These are phyloP conservation scores for Parnassius glacialis DNA, from an alignment of 2,888 invertebrate genomes.

Conservation along the genomic window DNA sequence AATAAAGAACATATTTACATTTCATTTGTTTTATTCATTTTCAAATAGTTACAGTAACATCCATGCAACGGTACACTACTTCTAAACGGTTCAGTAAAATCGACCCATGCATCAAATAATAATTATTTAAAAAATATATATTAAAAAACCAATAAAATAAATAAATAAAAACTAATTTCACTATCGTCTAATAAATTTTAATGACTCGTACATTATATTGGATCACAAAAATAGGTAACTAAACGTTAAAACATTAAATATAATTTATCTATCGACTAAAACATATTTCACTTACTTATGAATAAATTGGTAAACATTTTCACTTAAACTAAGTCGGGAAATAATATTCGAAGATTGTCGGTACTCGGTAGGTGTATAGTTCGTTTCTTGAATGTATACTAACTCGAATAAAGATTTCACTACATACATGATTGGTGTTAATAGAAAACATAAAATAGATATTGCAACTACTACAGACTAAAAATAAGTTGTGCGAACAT, in stretches of 20 bases:
- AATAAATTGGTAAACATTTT: slow-evolving; percentile 24
- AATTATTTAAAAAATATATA: slow-evolving; percentile 22
- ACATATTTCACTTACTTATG: slow-evolving; percentile 18
- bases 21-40: slow-evolving; percentile 73
- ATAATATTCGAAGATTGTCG: slow-evolving; percentile 6
- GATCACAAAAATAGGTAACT: slow-evolving; percentile 52
- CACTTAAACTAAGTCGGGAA: slow-evolving; percentile 14
- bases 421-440: background rate
- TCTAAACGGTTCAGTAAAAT: slow-evolving; percentile 71
- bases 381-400: background rate
- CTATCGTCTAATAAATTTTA: slow-evolving; percentile 37
- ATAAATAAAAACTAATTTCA: slow-evolving; percentile 30
- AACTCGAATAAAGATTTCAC: background rate
- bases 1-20: slow-evolving; percentile 41
- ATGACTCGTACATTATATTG: slow-evolving; percentile 38
- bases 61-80: slow-evolving; percentile 78
- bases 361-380: no score
- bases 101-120: slow-evolving; percentile 67
- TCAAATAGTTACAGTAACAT: slow-evolving; percentile 77
- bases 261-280: slow-evolving; percentile 23
- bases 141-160: slow-evolving; percentile 21
- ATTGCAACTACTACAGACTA: background rate
- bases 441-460: background rate
- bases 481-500: background rate
- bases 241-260: slow-evolving; percentile 27